These are phyloP conservation scores for Euproctis similis DNA, from an alignment of 2,888 invertebrate species.

Conservation along the genomic window DNA sequence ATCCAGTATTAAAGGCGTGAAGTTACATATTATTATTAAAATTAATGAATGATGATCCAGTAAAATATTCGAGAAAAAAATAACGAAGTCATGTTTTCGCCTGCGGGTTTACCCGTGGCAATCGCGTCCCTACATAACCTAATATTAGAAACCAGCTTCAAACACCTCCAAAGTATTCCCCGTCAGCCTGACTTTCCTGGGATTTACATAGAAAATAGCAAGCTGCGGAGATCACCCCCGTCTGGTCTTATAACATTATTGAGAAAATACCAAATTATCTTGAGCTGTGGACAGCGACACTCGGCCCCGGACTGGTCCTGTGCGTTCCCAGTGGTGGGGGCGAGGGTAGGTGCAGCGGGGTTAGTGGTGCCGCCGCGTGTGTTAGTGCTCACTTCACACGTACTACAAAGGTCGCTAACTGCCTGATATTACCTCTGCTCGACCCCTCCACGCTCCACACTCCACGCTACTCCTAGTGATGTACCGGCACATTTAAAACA, in stretches of 20 bases:
- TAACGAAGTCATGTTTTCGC: too few relatives aligned
- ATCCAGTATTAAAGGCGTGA: too few relatives aligned
- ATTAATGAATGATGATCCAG: too few relatives aligned
- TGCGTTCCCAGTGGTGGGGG: slow-evolving; percentile 12
- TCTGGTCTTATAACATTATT: slow-evolving; percentile 36
- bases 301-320: slow-evolving; percentile 3
- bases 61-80: too few relatives aligned
- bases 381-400: slow-evolving; percentile 70
- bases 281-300: slow-evolving; percentile 22
- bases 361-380: slow-evolving; percentile 41
- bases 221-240: slow-evolving; percentile 31
- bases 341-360: slow-evolving; percentile 23
- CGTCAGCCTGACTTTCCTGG: slow-evolving; percentile 17
- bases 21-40: too few relatives aligned
- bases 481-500: too few relatives aligned
- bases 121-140: slow-evolving; percentile 17
- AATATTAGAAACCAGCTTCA: slow-evolving; percentile 16
- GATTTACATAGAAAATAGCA: slow-evolving; percentile 13
- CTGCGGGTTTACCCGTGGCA: slow-evolving; percentile 25
- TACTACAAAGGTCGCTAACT: slow-evolving; percentile 71
- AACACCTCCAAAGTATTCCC: slow-evolving; percentile 19
- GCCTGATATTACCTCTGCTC: slow-evolving; percentile 70
- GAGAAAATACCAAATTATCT: slow-evolving; percentile 26
- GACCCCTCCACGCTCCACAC: too few relatives aligned
- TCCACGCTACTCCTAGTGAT: slow-evolving; percentile 58